phyloP scores from a whole-genome alignment of 2,888 invertebrate genomes.

The Graphium colonna region DNA sequence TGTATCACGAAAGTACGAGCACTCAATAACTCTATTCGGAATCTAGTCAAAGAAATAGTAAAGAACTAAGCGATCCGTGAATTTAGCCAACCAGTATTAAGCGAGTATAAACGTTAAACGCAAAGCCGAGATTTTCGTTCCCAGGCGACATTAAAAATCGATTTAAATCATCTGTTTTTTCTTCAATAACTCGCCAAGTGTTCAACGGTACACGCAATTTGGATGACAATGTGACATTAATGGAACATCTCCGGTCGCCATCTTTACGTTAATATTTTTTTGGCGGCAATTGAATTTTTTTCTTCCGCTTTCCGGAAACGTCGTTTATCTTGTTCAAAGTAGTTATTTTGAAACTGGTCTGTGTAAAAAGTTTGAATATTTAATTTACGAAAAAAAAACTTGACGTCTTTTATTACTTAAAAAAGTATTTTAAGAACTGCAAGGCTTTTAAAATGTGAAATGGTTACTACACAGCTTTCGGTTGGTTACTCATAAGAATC shows the following conservation, averaged over 20 bases:
- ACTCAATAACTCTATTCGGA: slow-evolving; percentile 4
- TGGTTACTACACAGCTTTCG: too few species aligned
- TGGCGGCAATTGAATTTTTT: slow-evolving; percentile 19
- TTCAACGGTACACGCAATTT: slow-evolving; percentile 43
- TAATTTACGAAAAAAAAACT: neutral
- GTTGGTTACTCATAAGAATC: too few species aligned
- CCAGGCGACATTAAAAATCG: slow-evolving; percentile 50
- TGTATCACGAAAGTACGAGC: neutral
- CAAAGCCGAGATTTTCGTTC: slow-evolving; percentile 29
- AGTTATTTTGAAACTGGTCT: neutral
- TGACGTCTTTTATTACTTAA: too few species aligned
- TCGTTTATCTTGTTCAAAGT: slow-evolving; percentile 11
- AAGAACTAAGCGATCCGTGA: slow-evolving; percentile 14
- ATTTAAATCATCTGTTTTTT: slow-evolving; percentile 38
- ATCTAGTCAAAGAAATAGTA: slow-evolving; percentile 1
- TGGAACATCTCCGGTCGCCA: slow-evolving; percentile 24
- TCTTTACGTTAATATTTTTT: slow-evolving; percentile 22
- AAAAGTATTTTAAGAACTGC: too few species aligned
- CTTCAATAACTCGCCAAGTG: slow-evolving; percentile 31
- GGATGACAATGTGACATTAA: slow-evolving; percentile 33
- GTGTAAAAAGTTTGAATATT: neutral
- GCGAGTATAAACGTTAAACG: slow-evolving; percentile 13
- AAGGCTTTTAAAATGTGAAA: too few species aligned
- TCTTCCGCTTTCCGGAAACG: slow-evolving; percentile 5
- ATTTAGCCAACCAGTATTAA: slow-evolving; percentile 26